These are phyloP conservation scores for Doryteuthis pealeii DNA, from an alignment of 1,140 invertebrate genomes.

Conservation along the genomic window DNA sequence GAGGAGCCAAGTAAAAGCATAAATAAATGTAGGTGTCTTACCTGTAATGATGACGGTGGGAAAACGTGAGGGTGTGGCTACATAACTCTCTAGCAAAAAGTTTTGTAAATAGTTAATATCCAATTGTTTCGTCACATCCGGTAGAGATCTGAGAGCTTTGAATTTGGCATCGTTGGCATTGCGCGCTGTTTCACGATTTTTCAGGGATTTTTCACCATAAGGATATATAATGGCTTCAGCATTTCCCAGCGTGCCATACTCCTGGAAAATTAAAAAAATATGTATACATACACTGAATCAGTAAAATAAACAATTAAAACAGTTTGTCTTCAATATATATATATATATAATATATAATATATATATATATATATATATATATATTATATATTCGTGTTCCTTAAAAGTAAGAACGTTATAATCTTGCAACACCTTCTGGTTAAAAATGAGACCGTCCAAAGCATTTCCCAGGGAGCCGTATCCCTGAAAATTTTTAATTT, in stretches of 20 bases:
- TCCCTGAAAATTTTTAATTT: too few species aligned
- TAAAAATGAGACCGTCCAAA: too few species aligned
- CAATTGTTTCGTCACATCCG: constrained; percentile 32
- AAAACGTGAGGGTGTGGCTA: constrained; percentile 36
- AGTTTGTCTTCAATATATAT: too few species aligned
- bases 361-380: too few species aligned
- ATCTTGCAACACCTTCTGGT: too few species aligned
- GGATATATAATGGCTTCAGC: constrained; percentile 38
- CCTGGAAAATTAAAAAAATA: constrained; percentile 28
- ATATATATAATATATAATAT: too few species aligned
- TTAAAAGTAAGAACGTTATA: too few species aligned
- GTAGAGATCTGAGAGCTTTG: constrained; percentile 33
- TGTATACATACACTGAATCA: background rate
- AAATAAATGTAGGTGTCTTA: constrained; percentile 11
- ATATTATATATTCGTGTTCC: too few species aligned
- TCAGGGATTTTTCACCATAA: constrained; percentile 32
- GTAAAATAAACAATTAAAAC: too few species aligned
- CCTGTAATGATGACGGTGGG: constrained; percentile 38
- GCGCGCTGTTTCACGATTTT: constrained; percentile 30
- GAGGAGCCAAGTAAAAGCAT: too few species aligned
- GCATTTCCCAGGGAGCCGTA: too few species aligned
- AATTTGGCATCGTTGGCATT: constrained; percentile 38
- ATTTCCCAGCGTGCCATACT: constrained; percentile 25
- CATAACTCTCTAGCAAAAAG: constrained; percentile 39
- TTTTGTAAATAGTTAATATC: constrained; percentile 30